Base-by-base conservation (phyloP, 2,888 invertebrate species). In the Mimas tiliae region DNA sequence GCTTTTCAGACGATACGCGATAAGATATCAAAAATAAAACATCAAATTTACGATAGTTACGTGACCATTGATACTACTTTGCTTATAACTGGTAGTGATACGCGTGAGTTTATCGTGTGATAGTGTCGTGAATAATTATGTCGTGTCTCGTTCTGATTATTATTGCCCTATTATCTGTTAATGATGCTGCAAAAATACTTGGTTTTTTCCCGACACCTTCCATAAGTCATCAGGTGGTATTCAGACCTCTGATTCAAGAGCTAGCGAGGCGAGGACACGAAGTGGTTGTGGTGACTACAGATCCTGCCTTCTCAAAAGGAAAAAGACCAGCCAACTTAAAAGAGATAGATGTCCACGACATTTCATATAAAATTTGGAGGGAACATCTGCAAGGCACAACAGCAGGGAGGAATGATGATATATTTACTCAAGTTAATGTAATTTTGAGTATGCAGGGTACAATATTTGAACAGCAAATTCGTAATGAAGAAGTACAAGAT, bases 181-280 rank as follows among this genome's bases (percentile, higher is more conserved):
- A n/a, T 67, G 72, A 80, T 27, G 68, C 76, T 0, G 78, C 76
- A 1, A 77, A 67, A 67, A 80, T 81, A 14, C 62, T 82, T 7
- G 77, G 67, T 11, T 71, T 91, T 0, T 80, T 88, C 52, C 85
- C 93, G 0, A 74, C 78, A 2, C 86, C 93, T 0, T 89, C 91
- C 0, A 82, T 91, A 45, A 94, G 94, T 64, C 94, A 94, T 69
- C 93, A 94, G 76, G 77, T 90, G 0, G 86, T 89, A 0, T 93
- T 85, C 65, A 79, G 87, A 16, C 79, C 85, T 0, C 65, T 94
- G 3, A 84, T 83, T 9, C 78, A 84, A 1, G 90, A 89, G 53
- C 73, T 94, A 14, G 83, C 83, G 0, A 83, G 73, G 58, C 80
- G 88, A 14, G 94, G 94, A 0, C 94, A 94, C 66, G 83, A 94